A percentile compares a stretch with the other conserved stretches of the same genome.
These are phyloP conservation scores for Trachops cirrhosus DNA, from an alignment of 2,797 vertebrate genomes.

Conservation along the genomic window DNA sequence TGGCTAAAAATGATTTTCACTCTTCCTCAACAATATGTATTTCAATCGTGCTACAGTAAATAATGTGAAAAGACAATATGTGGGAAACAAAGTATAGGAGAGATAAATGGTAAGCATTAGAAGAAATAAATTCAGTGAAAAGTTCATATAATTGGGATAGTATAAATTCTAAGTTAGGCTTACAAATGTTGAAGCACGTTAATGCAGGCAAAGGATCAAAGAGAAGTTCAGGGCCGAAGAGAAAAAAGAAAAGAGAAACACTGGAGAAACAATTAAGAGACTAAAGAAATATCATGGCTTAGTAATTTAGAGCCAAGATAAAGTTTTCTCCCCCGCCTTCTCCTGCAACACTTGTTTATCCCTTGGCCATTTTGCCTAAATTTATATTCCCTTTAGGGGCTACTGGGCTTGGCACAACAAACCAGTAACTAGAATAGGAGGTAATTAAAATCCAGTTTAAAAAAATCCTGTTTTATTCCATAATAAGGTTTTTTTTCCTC, in stretches of 20 bases:
- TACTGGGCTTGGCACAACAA: neutral
- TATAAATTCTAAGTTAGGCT: neutral
- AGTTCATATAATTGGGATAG: neutral
- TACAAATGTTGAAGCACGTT: constrained; percentile 1
- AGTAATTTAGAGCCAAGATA: constrained; percentile 2
- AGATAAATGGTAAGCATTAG: neutral
- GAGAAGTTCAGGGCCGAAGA: neutral
- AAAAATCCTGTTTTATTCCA: neutral
- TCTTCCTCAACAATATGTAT: neutral
- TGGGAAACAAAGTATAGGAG: neutral
- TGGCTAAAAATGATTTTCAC: constrained; percentile 7
- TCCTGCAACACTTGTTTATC: neutral
- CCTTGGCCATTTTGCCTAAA: constrained; percentile 17
- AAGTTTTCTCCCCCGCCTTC: neutral
- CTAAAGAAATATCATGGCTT: neutral
- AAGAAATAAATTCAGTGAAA: neutral
- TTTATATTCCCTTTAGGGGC: constrained; percentile 9
- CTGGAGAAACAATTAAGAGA: neutral
- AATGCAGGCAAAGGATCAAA: neutral
- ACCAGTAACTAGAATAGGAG: neutral
- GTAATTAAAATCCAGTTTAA: constrained; percentile 16
- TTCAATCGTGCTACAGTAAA: constrained; percentile 24
- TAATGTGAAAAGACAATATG: neutral
- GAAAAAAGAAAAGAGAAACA: neutral
- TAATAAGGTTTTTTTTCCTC: neutral